Evolutionary conservation across 2,797 vertebrate species (phyloP), one percentile per base, ranked within the genome.

Genomic region (Bothrops alternatus): DNA sequence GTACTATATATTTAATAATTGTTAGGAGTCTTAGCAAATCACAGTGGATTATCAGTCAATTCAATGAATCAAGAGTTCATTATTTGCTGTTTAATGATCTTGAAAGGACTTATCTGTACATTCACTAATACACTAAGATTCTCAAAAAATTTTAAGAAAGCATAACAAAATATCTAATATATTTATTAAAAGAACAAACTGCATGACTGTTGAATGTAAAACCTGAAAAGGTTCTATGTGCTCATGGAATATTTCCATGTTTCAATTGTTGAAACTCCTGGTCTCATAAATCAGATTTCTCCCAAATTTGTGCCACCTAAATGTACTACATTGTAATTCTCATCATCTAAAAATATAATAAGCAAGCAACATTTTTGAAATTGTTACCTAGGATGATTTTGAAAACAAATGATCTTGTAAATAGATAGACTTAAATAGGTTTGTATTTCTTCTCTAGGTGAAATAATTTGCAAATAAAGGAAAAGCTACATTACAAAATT

Each of bases 401-500:
- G 12, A 86, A 26, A 89, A 42, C 12, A 73, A 47, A 87, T 28
- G 85, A 26, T 13, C 1, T 87, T 55, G 32, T 58, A 12, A 47
- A 73, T 87, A 50, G 25, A 47, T 91, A 50, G 20, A 18, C 10
- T 78, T 88, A 78, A 56, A 88, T 89, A 23, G 26, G 2, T 25
- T 28, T 57, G n/a, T 88, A 56, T 10, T 85, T 60, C 23, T 32
- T 18, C 1, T 26, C 6, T 57, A 25, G n/a, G 18, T 56, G 14
- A 28, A n/a, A 28, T 53, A 61, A 60, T 53, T 5, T 32, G 0
- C 8, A 42, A 82, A 92, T n/a, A 50, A 89, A 58, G 65, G 18
- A 82, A 92, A 61, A 53, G 28, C 28, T 82, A 7, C 26, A 28
- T 95, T n/a, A 93, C 97, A 4, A 93, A 4, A 26, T 23, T 88